Conservation (phyloP, 1,140 invertebrate species). For the Pentalonia nigronervosa region DNA sequence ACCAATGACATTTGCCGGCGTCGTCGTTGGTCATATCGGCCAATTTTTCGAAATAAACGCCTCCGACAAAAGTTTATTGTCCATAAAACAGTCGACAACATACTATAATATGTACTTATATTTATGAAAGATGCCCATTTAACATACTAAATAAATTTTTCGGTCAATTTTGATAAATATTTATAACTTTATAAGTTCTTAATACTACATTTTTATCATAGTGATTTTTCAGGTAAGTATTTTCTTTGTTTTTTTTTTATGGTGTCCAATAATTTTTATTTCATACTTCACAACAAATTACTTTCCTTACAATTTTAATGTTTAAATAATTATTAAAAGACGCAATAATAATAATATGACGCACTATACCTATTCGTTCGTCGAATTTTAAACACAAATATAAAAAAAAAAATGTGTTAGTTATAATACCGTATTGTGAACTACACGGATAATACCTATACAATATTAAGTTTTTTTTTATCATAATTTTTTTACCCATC, state of each 20-base stretch:
- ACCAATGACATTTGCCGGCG: background rate
- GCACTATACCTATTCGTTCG: too few relatives aligned
- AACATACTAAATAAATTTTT: background rate
- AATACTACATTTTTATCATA: background rate
- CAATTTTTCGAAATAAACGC: conserved; percentile 34
- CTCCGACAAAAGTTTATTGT: background rate
- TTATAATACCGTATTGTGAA: too few relatives aligned
- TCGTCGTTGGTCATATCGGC: background rate
- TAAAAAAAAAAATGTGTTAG: too few relatives aligned
- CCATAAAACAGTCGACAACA: background rate
- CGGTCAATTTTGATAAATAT: background rate
- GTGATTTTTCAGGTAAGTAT: too few relatives aligned
- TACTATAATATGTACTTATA: background rate
- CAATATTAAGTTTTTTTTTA: background rate
- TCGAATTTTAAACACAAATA: too few relatives aligned
- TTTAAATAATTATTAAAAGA: too few relatives aligned
- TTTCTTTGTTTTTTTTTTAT: background rate
- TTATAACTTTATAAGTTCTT: too few relatives aligned
- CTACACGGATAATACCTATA: too few relatives aligned
- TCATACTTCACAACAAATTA: background rate
- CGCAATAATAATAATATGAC: too few relatives aligned
- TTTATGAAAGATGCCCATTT: background rate
- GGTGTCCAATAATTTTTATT: background rate
- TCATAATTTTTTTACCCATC: background rate
- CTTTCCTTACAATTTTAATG: background rate